Evolutionary conservation across 2,797 vertebrate genomes (phyloP), one percentile per base, ranked within the genome.

Genomic region (Valencia hispanica): DNA sequence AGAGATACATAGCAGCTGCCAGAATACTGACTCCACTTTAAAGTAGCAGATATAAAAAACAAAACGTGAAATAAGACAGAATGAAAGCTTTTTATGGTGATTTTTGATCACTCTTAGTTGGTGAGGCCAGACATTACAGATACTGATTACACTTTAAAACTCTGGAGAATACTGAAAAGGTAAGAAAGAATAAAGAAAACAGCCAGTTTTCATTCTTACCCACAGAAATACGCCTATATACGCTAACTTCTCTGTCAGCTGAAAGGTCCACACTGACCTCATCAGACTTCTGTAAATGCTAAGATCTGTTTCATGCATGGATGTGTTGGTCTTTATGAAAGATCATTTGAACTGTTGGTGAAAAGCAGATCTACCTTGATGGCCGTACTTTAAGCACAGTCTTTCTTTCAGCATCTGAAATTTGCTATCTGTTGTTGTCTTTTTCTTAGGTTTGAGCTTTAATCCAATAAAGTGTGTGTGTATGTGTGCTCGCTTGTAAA

Each of bases 401-500:
- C 75, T 75, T 79, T 79, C 59, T 76, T 75, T 66, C 51, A 55
- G 59, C 69, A 73, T 82, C 43, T 17, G 55, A 59, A 59, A 59
- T n/a, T n/a, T n/a, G n/a, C n/a, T n/a, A n/a, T 43, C 78, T 59
- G 59, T 79, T 81, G 81, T 91, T 91, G 82, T 91, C 87, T 86
- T 82, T 87, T 84, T 88, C 76, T 89, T 81, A 79, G 87, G 84
- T 86, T 84, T 86, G 83, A 79, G 90, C 81, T 90, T 91, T 93
- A 92, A 93, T 94, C 89, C 89, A 89, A 93, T 93, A 90, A 90
- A 89, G 80, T 12, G 43, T 36, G 39, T 48, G 72, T 20, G 72
- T 18, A 22, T 57, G 75, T 48, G 84, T 57, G 73, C 32, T 83
- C 83, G 79, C 70, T 68, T 81, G 59, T 77, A 69, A 47, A 59